Evolutionary conservation across 2,888 invertebrate genomes (phyloP).

Genomic region (Ctenicera cuprea): DNA sequence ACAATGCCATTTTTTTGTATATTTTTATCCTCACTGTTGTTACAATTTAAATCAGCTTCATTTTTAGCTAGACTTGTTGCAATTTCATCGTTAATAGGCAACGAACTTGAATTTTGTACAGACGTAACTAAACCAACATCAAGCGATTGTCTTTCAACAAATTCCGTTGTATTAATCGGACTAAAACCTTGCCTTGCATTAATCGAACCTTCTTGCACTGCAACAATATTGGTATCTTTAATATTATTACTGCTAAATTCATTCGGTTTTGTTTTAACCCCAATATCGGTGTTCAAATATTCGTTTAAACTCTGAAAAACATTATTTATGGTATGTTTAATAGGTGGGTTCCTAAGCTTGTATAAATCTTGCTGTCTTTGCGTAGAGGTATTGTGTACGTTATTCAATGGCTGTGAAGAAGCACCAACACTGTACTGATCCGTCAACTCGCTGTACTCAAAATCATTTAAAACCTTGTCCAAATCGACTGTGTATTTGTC

Average conservation of each 20-base stretch:
- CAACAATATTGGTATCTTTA: neutral
- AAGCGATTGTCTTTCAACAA: too few relatives aligned
- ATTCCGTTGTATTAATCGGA: too few relatives aligned
- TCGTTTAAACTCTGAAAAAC: constrained; percentile 80
- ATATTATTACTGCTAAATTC: neutral
- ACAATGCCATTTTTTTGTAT: too few relatives aligned
- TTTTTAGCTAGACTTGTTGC: too few relatives aligned
- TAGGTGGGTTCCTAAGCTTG: constrained; percentile 50
- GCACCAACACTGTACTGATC: constrained; percentile 61
- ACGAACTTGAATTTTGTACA: too few relatives aligned
- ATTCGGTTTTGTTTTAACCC: constrained; percentile 39
- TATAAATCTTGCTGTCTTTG: constrained; percentile 47
- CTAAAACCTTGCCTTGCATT: too few relatives aligned
- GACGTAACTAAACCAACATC: too few relatives aligned
- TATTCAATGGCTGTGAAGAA: constrained; percentile 34
- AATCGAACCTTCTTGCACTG: too few relatives aligned
- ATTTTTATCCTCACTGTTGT: too few relatives aligned
- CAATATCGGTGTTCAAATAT: constrained; percentile 74
- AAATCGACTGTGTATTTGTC: constrained; percentile 80
- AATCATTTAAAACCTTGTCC: constrained; percentile 89
- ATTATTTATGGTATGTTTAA: constrained; percentile 75
- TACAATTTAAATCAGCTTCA: too few relatives aligned
- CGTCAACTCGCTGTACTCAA: constrained; percentile 83
- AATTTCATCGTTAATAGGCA: too few relatives aligned
- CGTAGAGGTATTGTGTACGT: constrained; percentile 30